phyloP scores from a whole-genome alignment of 2,797 vertebrate species.

The Sphenodon punctatus region DNA sequence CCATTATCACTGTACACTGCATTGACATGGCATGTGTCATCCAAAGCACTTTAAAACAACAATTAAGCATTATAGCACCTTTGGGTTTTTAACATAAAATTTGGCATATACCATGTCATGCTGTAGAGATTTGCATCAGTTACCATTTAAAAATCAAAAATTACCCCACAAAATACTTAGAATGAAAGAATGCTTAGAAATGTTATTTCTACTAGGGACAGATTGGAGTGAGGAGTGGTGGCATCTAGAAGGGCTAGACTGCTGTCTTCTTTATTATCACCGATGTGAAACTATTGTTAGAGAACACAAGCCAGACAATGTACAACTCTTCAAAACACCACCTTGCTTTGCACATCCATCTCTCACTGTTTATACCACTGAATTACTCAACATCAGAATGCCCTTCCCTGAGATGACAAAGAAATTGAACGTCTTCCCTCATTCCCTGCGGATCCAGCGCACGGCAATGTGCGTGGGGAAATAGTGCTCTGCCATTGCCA shows the following conservation, averaged over 20 bases:
- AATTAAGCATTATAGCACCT: conserved; percentile 22
- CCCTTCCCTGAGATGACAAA: not conserved
- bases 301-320: not conserved
- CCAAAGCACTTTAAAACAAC: not conserved
- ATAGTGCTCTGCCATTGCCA: no score
- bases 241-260: not conserved
- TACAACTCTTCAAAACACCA: not conserved
- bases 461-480: no score
- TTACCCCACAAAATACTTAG: not conserved
- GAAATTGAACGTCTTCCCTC: no score
- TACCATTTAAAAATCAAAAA: not conserved
- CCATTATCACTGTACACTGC: not conserved
- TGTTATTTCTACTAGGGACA: not conserved
- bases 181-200: not conserved
- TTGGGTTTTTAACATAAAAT: conserved; percentile 5
- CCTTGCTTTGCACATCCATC: not conserved
- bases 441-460: no score
- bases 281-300: not conserved
- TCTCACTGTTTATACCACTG: not conserved
- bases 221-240: not conserved
- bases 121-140: not conserved
- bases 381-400: not conserved
- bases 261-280: not conserved
- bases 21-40: conserved; percentile 35
- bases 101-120: not conserved